These are phyloP conservation scores for Onychomys torridus DNA, from an alignment of 2,797 vertebrate genomes.

Conservation along the genomic window DNA sequence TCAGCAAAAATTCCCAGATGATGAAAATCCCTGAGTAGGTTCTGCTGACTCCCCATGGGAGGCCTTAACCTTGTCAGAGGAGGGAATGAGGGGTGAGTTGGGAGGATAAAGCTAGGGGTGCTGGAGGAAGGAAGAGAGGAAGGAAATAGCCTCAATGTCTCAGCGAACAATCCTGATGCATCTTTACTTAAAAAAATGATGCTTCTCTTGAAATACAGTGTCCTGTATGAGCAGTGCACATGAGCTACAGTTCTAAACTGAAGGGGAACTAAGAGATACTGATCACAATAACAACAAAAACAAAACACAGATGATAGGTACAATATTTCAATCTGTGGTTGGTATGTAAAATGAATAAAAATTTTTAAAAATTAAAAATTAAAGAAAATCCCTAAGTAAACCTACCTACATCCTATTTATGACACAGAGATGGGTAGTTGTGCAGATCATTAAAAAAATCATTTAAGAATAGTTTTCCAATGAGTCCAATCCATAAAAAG, in stretches of 20 bases:
- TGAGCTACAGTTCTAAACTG: neutral
- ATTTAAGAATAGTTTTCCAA: constrained; percentile 15
- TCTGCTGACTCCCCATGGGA: too few relatives aligned
- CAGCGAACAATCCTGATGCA: neutral
- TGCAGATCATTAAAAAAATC: neutral
- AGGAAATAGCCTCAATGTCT: neutral
- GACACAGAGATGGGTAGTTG: neutral
- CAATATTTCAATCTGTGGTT: neutral
- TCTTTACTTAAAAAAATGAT: neutral
- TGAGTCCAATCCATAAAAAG: neutral
- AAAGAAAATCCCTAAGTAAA: neutral
- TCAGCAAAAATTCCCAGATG: neutral
- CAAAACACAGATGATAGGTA: neutral
- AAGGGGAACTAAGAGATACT: neutral
- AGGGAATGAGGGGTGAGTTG: too few relatives aligned
- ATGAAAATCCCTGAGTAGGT: neutral
- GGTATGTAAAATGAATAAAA: too few relatives aligned
- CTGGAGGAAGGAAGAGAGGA: too few relatives aligned
- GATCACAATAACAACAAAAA: neutral
- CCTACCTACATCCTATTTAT: neutral
- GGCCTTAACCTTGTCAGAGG: too few relatives aligned
- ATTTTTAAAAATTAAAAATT: too few relatives aligned
- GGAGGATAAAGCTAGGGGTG: too few relatives aligned
- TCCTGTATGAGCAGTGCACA: neutral
- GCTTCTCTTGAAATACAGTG: neutral